A percentile compares a stretch with the other conserved stretches of the same genome.
Evolutionary conservation across 2,888 invertebrate species (phyloP).

Genomic region (Pegoplata infirma): DNA sequence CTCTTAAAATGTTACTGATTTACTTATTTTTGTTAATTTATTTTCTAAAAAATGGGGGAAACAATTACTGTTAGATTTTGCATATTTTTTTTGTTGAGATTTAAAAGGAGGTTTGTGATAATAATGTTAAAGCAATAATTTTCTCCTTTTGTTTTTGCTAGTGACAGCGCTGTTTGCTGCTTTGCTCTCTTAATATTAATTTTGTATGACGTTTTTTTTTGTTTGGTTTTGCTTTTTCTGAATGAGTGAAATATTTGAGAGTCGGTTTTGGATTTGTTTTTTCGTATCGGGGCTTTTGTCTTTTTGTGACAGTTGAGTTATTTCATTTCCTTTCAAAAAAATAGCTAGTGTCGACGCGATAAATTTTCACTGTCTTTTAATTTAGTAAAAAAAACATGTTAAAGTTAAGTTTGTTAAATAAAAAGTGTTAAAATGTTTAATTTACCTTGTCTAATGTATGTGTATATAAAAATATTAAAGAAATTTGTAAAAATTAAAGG

Average conservation of each 20-base stretch:
- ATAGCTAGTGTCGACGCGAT: slow-evolving; percentile 62
- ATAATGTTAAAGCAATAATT: neutral
- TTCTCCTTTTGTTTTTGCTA: neutral
- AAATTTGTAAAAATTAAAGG: slow-evolving; percentile 23
- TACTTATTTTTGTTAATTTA: neutral
- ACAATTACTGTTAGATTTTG: neutral
- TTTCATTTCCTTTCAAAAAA: slow-evolving; percentile 62
- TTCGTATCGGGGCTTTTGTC: slow-evolving; percentile 51
- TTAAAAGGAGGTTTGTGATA: slow-evolving; percentile 21
- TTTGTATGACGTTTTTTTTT: slow-evolving; percentile 52
- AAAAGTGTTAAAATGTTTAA: slow-evolving; percentile 34
- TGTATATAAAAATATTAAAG: slow-evolving; percentile 30
- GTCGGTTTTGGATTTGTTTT: slow-evolving; percentile 20
- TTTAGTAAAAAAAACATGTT: slow-evolving; percentile 24
- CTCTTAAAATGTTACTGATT: slow-evolving; percentile 41
- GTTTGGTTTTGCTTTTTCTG: slow-evolving; percentile 29
- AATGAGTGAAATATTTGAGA: slow-evolving; percentile 26
- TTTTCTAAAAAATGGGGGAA: neutral
- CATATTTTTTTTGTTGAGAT: neutral
- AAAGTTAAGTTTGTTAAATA: slow-evolving; percentile 37
- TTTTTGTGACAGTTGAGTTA: slow-evolving; percentile 64
- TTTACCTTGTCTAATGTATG: neutral
- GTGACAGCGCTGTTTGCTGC: neutral
- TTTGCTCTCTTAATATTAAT: slow-evolving; percentile 33
- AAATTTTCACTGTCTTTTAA: slow-evolving; percentile 41